Conservation (phyloP, 1,140 invertebrate genomes). For the Chrysomallon squamiferum region DNA sequence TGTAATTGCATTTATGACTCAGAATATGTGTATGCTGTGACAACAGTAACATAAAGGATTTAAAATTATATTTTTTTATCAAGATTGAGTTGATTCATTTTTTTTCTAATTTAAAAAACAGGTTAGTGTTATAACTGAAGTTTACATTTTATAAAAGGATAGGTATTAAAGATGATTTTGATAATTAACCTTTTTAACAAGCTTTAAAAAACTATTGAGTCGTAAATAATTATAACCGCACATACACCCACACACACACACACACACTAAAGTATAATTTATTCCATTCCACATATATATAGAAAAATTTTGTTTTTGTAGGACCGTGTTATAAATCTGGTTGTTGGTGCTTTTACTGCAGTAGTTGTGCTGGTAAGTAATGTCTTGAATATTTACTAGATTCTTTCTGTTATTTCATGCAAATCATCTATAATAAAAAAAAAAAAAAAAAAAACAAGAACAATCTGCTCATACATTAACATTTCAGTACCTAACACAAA, state of each 20-base stretch:
- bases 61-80: too few relatives aligned
- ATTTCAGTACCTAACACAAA: neutral
- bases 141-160: too few relatives aligned
- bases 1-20: too few relatives aligned
- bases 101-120: too few relatives aligned
- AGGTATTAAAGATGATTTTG: neutral
- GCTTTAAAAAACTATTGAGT: neutral
- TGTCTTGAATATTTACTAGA: neutral
- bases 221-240: neutral
- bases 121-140: too few relatives aligned
- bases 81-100: too few relatives aligned
- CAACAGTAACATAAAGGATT: too few relatives aligned
- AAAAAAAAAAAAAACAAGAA: neutral
- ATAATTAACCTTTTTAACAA: neutral
- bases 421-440: neutral
- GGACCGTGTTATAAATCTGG: conserved; percentile 58
- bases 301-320: conserved; percentile 26
- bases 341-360: conserved; percentile 50
- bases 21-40: too few relatives aligned
- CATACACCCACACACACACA: neutral
- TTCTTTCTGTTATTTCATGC: neutral
- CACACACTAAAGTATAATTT: neutral
- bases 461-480: neutral
- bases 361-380: conserved; percentile 51
- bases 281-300: neutral